phyloP scores from a whole-genome alignment of 1,140 invertebrate genomes.

The Batillaria attramentaria region DNA sequence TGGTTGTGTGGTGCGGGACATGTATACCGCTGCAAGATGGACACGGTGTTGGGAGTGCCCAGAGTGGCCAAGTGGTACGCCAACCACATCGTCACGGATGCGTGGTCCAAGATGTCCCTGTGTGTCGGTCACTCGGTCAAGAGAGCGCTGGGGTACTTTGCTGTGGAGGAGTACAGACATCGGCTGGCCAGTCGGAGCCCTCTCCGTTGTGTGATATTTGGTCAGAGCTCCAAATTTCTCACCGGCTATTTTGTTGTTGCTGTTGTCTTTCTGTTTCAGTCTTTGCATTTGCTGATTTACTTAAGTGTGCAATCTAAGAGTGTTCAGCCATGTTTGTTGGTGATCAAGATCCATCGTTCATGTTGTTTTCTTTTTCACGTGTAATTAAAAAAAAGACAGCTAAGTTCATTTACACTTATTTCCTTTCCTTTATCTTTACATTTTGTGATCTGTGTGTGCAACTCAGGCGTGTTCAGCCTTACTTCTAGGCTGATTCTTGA shows the following conservation, averaged over 20 bases:
- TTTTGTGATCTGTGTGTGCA: not conserved
- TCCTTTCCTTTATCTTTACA: not conserved
- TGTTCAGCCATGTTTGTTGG: not conserved
- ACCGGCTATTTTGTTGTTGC: not conserved
- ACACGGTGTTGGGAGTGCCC: not conserved
- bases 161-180: too few species aligned
- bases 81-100: not conserved
- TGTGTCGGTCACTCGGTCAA: not conserved
- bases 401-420: not conserved
- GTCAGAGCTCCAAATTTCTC: not conserved
- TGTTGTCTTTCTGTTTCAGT: not conserved
- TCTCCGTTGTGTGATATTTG: not conserved
- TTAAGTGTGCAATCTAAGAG: not conserved
- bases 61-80: not conserved
- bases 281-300: not conserved
- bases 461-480: too few species aligned
- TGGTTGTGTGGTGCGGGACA: too few species aligned
- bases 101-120: not conserved
- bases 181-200: not conserved
- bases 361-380: not conserved
- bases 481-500: not conserved
- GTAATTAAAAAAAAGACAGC: not conserved
- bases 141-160: not conserved
- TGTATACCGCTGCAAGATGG: too few species aligned
- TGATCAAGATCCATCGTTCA: not conserved